Evolutionary conservation across 2,797 vertebrate species (phyloP).

Genomic region (Sarcoramphus papa): DNA sequence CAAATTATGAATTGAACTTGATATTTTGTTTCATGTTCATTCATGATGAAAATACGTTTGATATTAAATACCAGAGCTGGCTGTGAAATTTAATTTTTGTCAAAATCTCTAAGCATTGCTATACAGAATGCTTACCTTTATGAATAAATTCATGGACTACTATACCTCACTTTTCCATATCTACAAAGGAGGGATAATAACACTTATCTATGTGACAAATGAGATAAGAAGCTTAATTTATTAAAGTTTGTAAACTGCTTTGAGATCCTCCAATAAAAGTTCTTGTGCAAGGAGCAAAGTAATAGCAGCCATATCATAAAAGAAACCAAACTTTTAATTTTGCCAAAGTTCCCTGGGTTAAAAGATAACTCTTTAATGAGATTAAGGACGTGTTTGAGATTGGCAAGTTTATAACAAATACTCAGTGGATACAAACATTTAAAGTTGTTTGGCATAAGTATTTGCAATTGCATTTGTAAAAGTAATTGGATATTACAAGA

Average conservation of each 20-base stretch:
- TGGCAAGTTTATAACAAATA: slow-evolving; percentile 53
- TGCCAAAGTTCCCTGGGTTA: not conserved
- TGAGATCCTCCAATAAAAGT: not conserved
- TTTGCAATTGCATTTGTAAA: slow-evolving; percentile 51
- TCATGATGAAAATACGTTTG: slow-evolving; percentile 23
- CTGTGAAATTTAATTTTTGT: not conserved
- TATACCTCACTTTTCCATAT: not conserved
- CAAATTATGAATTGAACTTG: slow-evolving; percentile 27
- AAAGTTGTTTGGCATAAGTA: slow-evolving; percentile 40
- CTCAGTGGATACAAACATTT: slow-evolving; percentile 36
- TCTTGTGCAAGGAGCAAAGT: not conserved
- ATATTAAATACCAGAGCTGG: slow-evolving; percentile 1
- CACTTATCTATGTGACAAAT: slow-evolving; percentile 41
- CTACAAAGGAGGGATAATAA: slow-evolving; percentile 23
- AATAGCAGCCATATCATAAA: slow-evolving; percentile 18
- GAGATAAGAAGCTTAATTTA: slow-evolving; percentile 44
- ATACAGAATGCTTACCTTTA: not conserved
- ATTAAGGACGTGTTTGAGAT: slow-evolving; percentile 43
- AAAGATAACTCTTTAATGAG: slow-evolving; percentile 51
- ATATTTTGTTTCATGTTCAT: slow-evolving; percentile 53
- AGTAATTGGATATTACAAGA: slow-evolving; percentile 54
- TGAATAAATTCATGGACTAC: not conserved
- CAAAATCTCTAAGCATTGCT: not conserved
- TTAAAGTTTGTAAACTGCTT: slow-evolving; percentile 45
- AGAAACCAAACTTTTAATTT: slow-evolving; percentile 48